Evolutionary conservation across 2,888 invertebrate genomes (phyloP), one percentile per base, ranked within the genome.

Genomic region (Phorcus lineatus): DNA sequence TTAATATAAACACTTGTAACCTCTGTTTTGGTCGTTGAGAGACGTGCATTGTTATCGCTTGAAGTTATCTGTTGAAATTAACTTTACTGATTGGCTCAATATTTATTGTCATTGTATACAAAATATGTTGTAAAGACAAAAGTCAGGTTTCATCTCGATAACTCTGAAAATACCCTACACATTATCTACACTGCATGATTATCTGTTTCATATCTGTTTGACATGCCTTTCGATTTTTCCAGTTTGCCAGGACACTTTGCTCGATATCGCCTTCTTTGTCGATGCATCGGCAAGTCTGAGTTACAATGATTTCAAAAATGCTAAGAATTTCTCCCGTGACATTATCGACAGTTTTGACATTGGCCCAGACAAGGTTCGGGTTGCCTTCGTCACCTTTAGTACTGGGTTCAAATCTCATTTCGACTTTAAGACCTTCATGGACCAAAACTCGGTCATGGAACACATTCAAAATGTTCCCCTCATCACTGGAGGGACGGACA

Each of bases 281-380:
- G 93, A 93, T 84, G 92, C 92, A 6, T 93, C 93, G 7, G 91
- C 92, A 2, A 93, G 92, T 19, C 87, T 93, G 31, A 91, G 92
- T 7, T 77, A 75, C 2, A 81, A 86, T 1, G 86, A 90, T 74
- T 93, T 93, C 82, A 90, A 86, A 2, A 80, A 75, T 1, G 82
- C 86, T 47, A 88, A 91, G 55, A 79, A 87, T 47, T 93, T 93
- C 82, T 91, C 92, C 0, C 84, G 87, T 52, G 88, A 88, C 66
- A 84, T 93, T 22, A 86, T 93, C 3, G 85, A 89, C 53, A 89
- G 90, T 4, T 88, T 93, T 55, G 90, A 92, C 78, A 88, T 93
- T 28, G 91, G 90, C 40, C 84, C 86, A 40, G 88, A 89, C 28
- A 87, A 87, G 47, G 91, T 91, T 22, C 90, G 91, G 28, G 87